phyloP scores from a whole-genome alignment of 2,888 invertebrate genomes.

The Polymixis flavicincta region DNA sequence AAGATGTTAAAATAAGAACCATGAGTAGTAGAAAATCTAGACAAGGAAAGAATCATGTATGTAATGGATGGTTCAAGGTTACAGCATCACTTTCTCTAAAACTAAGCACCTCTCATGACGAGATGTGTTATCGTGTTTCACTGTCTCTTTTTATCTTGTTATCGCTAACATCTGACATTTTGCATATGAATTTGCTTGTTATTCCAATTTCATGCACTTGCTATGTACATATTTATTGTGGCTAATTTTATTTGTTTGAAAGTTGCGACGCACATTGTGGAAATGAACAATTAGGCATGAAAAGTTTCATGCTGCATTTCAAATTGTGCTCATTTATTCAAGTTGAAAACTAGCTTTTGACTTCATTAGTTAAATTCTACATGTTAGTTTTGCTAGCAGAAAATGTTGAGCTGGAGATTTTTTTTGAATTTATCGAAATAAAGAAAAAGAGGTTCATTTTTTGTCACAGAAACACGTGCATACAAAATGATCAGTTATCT shows the following conservation, averaged over 20 bases:
- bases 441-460: too few species aligned
- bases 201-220: slow-evolving; percentile 41
- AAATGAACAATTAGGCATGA: slow-evolving; percentile 11
- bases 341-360: background rate
- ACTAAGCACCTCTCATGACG: slow-evolving; percentile 70
- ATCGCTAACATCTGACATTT: slow-evolving; percentile 67
- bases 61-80: slow-evolving; percentile 63
- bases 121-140: slow-evolving; percentile 68
- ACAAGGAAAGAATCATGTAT: slow-evolving; percentile 36
- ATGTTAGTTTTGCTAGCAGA: background rate
- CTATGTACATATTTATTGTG: slow-evolving; percentile 44
- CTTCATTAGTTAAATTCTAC: background rate
- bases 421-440: slow-evolving; percentile 11
- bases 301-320: background rate
- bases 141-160: slow-evolving; percentile 69
- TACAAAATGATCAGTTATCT: too few species aligned
- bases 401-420: slow-evolving; percentile 5
- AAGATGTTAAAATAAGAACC: slow-evolving; percentile 4
- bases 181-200: slow-evolving; percentile 52
- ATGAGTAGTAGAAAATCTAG: slow-evolving; percentile 24
- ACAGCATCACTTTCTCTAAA: slow-evolving; percentile 72
- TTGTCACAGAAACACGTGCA: too few species aligned
- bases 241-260: slow-evolving; percentile 49
- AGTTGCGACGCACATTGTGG: slow-evolving; percentile 9
- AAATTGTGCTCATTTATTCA: background rate